These are phyloP conservation scores for Phymanthus crucifer DNA, from an alignment of 92 coral and sea anemone species.

Conservation along the genomic window DNA sequence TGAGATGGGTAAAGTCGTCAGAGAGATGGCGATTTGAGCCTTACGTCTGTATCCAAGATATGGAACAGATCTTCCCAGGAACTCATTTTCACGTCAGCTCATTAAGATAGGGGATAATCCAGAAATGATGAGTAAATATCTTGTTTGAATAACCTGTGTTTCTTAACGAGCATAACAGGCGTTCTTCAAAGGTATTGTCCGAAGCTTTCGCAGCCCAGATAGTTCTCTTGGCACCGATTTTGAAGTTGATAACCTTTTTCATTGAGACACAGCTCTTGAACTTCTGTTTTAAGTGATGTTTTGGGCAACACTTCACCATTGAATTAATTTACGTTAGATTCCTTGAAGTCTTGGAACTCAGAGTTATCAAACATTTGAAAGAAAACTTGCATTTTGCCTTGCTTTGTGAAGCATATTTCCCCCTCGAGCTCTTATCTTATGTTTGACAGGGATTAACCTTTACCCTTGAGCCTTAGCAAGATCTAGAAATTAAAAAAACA, in stretches of 20 bases:
- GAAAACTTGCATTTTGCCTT: not conserved
- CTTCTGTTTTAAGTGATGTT: not conserved
- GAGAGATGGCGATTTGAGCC: not conserved
- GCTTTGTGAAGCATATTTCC: not conserved
- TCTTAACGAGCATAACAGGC: not conserved
- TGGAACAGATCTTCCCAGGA: not conserved
- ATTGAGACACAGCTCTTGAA: not conserved
- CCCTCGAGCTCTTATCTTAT: not conserved
- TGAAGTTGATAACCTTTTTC: slow-evolving; percentile 5
- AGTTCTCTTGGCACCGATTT: not conserved
- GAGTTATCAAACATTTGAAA: not conserved
- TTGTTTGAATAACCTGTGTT: not conserved
- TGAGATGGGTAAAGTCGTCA: not conserved
- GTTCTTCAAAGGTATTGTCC: not conserved
- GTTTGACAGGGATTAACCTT: slow-evolving; percentile 14
- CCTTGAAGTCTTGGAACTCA: not conserved
- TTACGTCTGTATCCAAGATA: not conserved
- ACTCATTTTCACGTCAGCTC: not conserved
- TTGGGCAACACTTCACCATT: not conserved
- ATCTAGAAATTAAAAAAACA: not conserved
- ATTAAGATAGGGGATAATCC: not conserved
- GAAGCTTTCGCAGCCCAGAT: slow-evolving; percentile 12
- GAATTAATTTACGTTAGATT: not conserved
- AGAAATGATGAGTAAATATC: not conserved
- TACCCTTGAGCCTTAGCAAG: not conserved